phyloP scores from a whole-genome alignment of 2,888 invertebrate genomes.

The Melinopterus prodromus region DNA sequence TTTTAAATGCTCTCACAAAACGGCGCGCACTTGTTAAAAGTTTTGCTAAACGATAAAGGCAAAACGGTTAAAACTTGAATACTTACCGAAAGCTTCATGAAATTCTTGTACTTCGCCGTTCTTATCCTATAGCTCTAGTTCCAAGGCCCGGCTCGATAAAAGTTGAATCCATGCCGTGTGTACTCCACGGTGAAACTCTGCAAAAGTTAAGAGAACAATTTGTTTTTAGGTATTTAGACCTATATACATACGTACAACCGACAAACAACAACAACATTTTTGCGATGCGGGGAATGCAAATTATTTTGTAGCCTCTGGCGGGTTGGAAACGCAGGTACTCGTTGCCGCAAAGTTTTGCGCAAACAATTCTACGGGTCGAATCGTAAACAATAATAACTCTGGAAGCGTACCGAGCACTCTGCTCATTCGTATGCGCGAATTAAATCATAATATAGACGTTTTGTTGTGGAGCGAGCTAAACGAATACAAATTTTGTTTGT shows the following conservation, averaged over 20 bases:
- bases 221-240: neutral
- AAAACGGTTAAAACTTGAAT: neutral
- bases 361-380: neutral
- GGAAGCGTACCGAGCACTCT: neutral
- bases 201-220: neutral
- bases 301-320: neutral
- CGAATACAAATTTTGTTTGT: constrained; percentile 4
- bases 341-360: neutral
- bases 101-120: constrained; percentile 24
- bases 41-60: neutral
- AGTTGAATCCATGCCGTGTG: constrained; percentile 31
- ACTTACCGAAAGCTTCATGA: constrained; percentile 34
- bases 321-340: neutral
- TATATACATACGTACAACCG: neutral
- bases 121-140: constrained; percentile 33
- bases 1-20: constrained; percentile 19
- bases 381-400: neutral
- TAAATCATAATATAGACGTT: constrained; percentile 4
- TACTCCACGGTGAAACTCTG: neutral
- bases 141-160: constrained; percentile 25
- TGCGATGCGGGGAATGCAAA: neutral
- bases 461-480: neutral
- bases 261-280: neutral
- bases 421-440: neutral
- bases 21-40: constrained; percentile 11